A percentile compares a stretch with the other conserved stretches of the same genome.
Conservation (phyloP, 2,888 invertebrate genomes). For the Volucella zonaria region DNA sequence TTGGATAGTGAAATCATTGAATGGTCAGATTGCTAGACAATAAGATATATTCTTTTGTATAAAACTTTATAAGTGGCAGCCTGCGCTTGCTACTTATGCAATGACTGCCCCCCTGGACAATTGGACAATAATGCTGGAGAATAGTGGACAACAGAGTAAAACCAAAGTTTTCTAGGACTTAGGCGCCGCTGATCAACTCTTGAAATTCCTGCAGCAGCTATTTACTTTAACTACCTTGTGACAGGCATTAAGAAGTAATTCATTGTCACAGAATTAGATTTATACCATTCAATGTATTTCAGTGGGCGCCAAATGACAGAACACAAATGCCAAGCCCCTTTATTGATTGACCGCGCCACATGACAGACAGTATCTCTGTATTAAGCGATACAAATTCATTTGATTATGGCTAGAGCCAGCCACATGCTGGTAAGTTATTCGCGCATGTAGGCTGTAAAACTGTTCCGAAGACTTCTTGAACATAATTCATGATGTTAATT, state of each 20-base stretch:
- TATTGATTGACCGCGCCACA: constrained; percentile 20
- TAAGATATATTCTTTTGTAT: too few species aligned
- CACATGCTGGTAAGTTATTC: too few species aligned
- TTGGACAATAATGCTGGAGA: too few species aligned
- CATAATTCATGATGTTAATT: too few species aligned
- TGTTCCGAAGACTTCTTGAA: too few species aligned
- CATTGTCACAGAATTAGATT: constrained; percentile 11
- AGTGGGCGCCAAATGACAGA: constrained; percentile 16
- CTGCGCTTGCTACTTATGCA: too few species aligned
- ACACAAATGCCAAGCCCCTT: constrained; percentile 19
- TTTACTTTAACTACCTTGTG: neutral
- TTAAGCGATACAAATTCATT: neutral
- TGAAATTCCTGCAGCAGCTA: neutral
- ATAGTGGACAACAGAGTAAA: too few species aligned
- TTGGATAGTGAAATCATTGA: too few species aligned
- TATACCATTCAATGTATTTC: constrained; percentile 21
- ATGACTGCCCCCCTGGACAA: too few species aligned
- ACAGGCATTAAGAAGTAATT: constrained; percentile 22
- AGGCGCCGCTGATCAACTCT: neutral
- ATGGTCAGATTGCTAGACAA: too few species aligned
- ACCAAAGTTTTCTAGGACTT: neutral
- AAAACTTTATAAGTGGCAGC: too few species aligned
- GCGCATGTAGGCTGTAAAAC: too few species aligned
- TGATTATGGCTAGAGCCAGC: neutral
- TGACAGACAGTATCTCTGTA: neutral